Conservation (phyloP, 2,113 vertebrate genomes). For the Archilochus colubris region DNA sequence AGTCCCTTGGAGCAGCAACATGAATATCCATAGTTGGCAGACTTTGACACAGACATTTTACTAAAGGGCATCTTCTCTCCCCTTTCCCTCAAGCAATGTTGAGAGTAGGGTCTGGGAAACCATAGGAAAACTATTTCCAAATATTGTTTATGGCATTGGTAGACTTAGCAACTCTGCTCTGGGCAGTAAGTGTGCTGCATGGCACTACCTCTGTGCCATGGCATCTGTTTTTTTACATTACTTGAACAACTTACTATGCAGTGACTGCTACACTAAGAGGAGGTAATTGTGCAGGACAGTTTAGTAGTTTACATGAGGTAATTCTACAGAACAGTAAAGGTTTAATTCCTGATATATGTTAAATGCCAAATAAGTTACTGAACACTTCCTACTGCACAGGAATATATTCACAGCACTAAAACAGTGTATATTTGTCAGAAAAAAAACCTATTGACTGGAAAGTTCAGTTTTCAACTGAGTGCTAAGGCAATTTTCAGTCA, state of each 20-base stretch:
- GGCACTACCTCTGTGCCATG: neutral
- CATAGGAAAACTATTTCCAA: conserved; percentile 52
- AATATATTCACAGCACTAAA: neutral
- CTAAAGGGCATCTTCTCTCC: neutral
- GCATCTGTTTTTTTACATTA: neutral
- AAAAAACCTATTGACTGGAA: neutral
- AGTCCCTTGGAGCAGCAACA: conserved; percentile 43
- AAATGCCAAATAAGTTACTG: neutral
- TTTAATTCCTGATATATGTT: neutral
- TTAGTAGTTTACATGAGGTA: neutral
- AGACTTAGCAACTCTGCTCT: neutral
- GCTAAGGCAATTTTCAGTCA: neutral
- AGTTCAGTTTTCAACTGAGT: neutral
- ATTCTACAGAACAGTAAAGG: neutral
- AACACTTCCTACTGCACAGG: neutral
- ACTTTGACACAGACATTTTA: neutral
- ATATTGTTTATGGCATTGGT: conserved; percentile 35
- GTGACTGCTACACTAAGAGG: neutral
- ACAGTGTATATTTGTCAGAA: fast-evolving
- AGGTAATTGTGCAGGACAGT: neutral
- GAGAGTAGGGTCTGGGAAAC: conserved; percentile 43
- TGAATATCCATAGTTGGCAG: neutral
- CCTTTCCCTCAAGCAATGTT: neutral
- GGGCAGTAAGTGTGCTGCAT: neutral
- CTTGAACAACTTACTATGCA: neutral